Evolutionary conservation across 2,797 vertebrate species (phyloP).

Genomic region (Pyrocephalus nanus): DNA sequence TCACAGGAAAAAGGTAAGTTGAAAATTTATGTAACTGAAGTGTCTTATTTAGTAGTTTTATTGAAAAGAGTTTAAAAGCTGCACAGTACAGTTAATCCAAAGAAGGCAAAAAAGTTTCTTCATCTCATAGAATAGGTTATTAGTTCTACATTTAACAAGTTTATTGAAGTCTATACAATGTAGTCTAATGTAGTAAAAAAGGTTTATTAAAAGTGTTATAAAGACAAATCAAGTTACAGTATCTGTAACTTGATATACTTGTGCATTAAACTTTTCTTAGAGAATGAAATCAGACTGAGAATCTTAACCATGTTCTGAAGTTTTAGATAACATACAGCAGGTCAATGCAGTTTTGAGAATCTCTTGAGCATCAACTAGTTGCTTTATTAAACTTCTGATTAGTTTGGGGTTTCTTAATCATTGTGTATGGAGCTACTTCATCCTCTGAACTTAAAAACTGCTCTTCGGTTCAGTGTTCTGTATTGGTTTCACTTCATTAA

Average conservation of each 20-base stretch:
- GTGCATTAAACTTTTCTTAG: background rate
- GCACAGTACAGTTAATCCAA: background rate
- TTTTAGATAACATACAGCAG: background rate
- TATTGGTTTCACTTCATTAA: background rate
- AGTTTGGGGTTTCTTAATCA: background rate
- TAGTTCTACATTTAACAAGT: background rate
- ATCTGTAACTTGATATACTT: background rate
- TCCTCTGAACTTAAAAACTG: background rate
- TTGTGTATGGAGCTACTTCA: background rate
- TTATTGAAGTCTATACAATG: background rate
- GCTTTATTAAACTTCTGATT: background rate
- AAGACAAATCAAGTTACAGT: background rate
- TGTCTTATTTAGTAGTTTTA: background rate
- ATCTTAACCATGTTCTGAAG: background rate
- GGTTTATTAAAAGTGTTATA: background rate
- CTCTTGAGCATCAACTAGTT: background rate
- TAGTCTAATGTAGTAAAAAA: background rate
- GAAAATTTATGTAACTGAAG: background rate
- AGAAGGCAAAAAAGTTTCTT: background rate
- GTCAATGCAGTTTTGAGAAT: background rate
- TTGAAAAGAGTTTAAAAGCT: background rate
- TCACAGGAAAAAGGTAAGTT: conserved; percentile 93
- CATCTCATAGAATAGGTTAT: background rate
- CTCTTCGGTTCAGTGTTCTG: background rate
- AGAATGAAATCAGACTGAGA: background rate